Evolutionary conservation across 2,113 vertebrate genomes (phyloP), one percentile per base, ranked within the genome.

Genomic region (Phylloscopus trochiloides): DNA sequence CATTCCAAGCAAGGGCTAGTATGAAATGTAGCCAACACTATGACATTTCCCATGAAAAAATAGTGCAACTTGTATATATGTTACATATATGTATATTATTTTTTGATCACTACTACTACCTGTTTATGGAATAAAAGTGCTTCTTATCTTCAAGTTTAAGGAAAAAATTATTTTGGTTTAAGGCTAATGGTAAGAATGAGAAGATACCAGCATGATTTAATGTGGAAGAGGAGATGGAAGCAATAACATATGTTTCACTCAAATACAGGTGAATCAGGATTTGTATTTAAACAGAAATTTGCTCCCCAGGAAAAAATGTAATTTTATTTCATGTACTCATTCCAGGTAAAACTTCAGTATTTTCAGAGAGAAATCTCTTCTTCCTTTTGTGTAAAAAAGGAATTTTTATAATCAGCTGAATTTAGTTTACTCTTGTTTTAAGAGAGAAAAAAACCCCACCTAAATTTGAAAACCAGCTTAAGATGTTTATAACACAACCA

Each of bases 221-320:
- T 66, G 25, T 12, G 32, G 26, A 82, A 74, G 79, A 48, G 6
- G 5, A 87, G 29, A 52, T 21, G 31, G 10, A 76, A 84, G 12
- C 5, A 75, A 9, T 40, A 87, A 38, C 9, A 43, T 11, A 38
- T 31, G 7, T 17, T 62, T 78, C 13, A 70, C 36, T 48, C 31
- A 83, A 71, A 22, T 36, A 62, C 2, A 1, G 5, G 3, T 43
- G 17, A 57, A n/a, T 77, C 17, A 68, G 3, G 26, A 29, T 79
- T 77, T 78, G 3, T 40, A 25, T 70, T 63, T 65, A 47, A 70
- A 31, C 5, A 75, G 12, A 52, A 2, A 29, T 51, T 51, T 47
- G 1, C 1, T 63, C 10, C 12, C 38, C 6, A 70, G 22, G 4
- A 45, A 71, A 42, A 62, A 19, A 48, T 5, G 0, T 2, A 7